phyloP scores from a whole-genome alignment of 2,113 vertebrate species.

The Ceyx margarethae region DNA sequence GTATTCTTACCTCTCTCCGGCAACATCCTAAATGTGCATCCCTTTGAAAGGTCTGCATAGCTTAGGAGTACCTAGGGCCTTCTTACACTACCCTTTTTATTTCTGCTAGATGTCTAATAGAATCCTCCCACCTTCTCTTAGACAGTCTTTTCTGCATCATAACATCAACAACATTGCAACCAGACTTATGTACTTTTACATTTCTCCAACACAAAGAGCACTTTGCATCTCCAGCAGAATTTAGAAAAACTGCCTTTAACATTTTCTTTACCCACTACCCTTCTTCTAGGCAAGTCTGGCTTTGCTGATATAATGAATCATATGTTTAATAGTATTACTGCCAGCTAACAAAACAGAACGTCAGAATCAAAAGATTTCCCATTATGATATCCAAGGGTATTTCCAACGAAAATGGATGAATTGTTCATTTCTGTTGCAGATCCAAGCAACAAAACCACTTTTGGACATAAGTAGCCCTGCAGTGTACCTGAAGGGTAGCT shows the following conservation, averaged over 20 bases:
- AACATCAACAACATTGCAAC: neutral
- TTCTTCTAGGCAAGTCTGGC: neutral
- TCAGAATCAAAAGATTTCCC: neutral
- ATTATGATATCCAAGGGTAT: neutral
- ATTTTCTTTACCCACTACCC: neutral
- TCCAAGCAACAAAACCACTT: constrained; percentile 72
- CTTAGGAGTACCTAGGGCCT: neutral
- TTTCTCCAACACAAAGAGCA: neutral
- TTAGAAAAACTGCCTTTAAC: neutral
- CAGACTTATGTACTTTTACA: neutral
- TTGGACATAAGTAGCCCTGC: constrained; percentile 66
- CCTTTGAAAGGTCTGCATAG: neutral
- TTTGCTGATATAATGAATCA: neutral
- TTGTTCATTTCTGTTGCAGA: constrained; percentile 63
- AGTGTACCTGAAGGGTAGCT: constrained; percentile 50
- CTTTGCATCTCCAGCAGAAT: neutral
- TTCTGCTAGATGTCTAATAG: neutral
- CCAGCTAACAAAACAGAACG: neutral
- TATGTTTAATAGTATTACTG: neutral
- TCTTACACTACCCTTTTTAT: neutral
- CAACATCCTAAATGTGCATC: neutral
- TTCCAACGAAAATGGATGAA: neutral
- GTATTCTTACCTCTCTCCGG: neutral
- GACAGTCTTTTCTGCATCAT: neutral
- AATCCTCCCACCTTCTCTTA: neutral